A percentile compares a stretch with the other conserved stretches of the same genome.
phyloP scores from a whole-genome alignment of 2,113 vertebrate genomes.

The Corvus cornix region DNA sequence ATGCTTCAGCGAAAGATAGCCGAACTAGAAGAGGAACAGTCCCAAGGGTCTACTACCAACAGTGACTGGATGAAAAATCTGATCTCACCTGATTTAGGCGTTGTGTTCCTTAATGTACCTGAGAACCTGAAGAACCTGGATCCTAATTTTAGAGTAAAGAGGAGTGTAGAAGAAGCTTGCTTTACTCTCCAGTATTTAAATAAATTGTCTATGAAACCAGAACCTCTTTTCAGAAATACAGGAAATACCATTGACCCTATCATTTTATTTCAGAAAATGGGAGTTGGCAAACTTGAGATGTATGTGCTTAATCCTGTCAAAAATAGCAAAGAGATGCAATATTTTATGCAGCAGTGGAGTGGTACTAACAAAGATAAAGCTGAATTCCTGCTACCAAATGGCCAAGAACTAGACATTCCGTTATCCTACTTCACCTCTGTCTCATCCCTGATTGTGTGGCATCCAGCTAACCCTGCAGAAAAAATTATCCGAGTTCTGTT shows the following conservation, averaged over 20 bases:
- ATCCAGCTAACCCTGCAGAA: slow-evolving; percentile 91
- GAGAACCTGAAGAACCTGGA: slow-evolving; percentile 86
- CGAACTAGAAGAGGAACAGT: slow-evolving; percentile 93
- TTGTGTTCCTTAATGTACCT: slow-evolving; percentile 93
- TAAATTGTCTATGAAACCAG: slow-evolving; percentile 90
- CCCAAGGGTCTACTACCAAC: slow-evolving; percentile 91
- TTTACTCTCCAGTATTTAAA: slow-evolving; percentile 89
- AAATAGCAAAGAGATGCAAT: slow-evolving; percentile 92
- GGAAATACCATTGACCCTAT: slow-evolving; percentile 89
- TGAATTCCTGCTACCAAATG: slow-evolving; percentile 85
- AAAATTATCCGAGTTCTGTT: slow-evolving; percentile 95
- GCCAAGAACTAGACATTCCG: slow-evolving; percentile 90
- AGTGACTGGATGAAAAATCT: slow-evolving; percentile 98
- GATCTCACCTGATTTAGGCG: slow-evolving; percentile 94
- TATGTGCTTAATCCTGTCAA: slow-evolving; percentile 94
- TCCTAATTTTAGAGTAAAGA: slow-evolving; percentile 83
- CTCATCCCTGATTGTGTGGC: slow-evolving; percentile 95
- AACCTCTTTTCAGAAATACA: slow-evolving; percentile 84
- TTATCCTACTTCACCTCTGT: slow-evolving; percentile 90
- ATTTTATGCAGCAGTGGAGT: slow-evolving; percentile 96
- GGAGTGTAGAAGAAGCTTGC: slow-evolving; percentile 87
- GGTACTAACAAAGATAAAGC: slow-evolving; percentile 88
- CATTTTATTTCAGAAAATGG: slow-evolving; percentile 97
- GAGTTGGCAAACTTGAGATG: slow-evolving; percentile 96
- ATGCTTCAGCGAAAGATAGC: slow-evolving; percentile 93